Conservation (phyloP, 2,888 invertebrate genomes). For the Acronicta leporina region DNA sequence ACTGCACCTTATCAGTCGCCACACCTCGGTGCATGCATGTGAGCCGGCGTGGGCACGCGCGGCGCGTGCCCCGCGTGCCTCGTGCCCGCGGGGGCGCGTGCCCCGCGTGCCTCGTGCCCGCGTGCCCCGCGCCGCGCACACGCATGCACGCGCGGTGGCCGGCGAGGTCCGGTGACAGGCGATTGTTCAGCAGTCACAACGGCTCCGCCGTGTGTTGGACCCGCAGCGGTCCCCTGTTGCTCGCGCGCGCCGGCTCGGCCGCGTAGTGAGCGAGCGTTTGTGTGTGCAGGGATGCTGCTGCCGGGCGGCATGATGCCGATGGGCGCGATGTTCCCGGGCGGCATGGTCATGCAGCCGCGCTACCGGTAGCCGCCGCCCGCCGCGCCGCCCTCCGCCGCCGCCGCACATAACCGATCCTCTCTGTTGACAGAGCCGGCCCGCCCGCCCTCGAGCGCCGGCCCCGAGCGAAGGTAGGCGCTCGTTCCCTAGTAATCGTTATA, state of each 20-base stretch:
- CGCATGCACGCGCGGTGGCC: conserved; percentile 3
- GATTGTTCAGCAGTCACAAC: conserved; percentile 81
- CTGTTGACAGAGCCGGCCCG: conserved; percentile 79
- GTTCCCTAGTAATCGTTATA: conserved; percentile 54
- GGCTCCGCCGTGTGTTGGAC: conserved; percentile 79
- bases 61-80: neutral
- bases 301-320: conserved; percentile 72
- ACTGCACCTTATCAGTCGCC: conserved; percentile 73
- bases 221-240: conserved; percentile 73
- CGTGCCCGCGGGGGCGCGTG: no score
- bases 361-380: conserved; percentile 92
- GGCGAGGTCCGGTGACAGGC: conserved; percentile 69
- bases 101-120: no score
- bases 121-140: neutral
- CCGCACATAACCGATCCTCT: conserved; percentile 54
- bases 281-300: conserved; percentile 85
- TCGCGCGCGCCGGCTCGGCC: conserved; percentile 43
- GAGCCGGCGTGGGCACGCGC: conserved; percentile 50
- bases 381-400: conserved; percentile 90
- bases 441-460: conserved; percentile 43
- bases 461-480: conserved; percentile 72
- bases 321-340: conserved; percentile 81
- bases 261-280: conserved; percentile 45
- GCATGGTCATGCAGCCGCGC: conserved; percentile 94
- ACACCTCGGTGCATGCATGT: conserved; percentile 37